These are phyloP conservation scores for Leptinotarsa haldemani DNA, from an alignment of 2,888 invertebrate species.

Conservation along the genomic window DNA sequence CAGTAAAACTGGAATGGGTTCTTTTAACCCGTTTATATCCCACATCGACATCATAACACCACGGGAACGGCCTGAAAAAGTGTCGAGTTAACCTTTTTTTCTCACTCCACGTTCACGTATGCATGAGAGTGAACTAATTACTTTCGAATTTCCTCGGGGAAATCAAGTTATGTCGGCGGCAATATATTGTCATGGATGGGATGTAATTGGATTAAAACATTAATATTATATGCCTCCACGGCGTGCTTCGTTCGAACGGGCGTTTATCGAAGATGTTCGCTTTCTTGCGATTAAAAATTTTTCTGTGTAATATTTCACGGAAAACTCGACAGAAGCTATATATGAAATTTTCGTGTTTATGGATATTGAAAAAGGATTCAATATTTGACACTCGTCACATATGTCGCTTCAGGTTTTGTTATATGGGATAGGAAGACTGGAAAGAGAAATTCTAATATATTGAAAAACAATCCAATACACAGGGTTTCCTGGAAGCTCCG, in stretches of 20 bases:
- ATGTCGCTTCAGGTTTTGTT: too few relatives aligned
- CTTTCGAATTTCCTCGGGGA: conserved; percentile 45
- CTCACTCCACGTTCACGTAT: conserved; percentile 34
- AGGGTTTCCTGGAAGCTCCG: too few relatives aligned
- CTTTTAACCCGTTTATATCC: conserved; percentile 13
- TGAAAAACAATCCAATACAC: too few relatives aligned
- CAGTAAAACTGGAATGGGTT: conserved; percentile 14
- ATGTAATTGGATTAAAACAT: conserved; percentile 41
- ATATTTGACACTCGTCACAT: too few relatives aligned
- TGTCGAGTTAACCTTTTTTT: conserved; percentile 27
- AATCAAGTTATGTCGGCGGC: conserved; percentile 42
- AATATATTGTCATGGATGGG: conserved; percentile 46
- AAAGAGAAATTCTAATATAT: too few relatives aligned
- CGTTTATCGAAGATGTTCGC: conserved; percentile 4
- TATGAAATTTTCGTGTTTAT: background rate
- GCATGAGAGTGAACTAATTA: conserved; percentile 43
- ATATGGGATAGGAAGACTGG: too few relatives aligned
- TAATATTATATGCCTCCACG: conserved; percentile 36
- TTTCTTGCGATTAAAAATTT: background rate
- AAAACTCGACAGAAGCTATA: background rate
- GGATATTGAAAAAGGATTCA: too few relatives aligned
- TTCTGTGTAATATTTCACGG: background rate
- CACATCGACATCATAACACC: conserved; percentile 21
- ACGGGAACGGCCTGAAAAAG: conserved; percentile 22
- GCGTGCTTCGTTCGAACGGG: conserved; percentile 2